These are phyloP conservation scores for Indri indri DNA, from an alignment of 2,113 vertebrate species.

Conservation along the genomic window DNA sequence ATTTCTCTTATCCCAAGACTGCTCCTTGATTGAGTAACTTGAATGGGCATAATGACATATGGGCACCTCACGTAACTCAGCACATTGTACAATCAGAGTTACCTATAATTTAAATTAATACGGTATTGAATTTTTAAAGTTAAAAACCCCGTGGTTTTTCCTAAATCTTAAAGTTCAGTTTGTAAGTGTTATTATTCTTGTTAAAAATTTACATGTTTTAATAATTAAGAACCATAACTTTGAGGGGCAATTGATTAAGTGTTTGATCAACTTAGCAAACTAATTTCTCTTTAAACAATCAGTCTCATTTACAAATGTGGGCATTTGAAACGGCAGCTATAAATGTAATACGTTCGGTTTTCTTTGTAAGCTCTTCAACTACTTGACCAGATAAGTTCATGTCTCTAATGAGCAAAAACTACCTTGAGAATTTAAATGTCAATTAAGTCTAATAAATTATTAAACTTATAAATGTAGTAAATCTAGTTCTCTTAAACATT, in stretches of 20 bases:
- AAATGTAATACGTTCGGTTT: slow-evolving; percentile 39
- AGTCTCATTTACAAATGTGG: slow-evolving; percentile 9
- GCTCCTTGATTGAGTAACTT: not conserved
- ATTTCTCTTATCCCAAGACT: slow-evolving; percentile 23
- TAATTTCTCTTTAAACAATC: slow-evolving; percentile 37
- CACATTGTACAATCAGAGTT: not conserved
- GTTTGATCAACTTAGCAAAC: not conserved
- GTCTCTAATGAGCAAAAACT: slow-evolving; percentile 59
- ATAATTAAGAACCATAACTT: slow-evolving; percentile 6
- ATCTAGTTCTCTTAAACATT: slow-evolving; percentile 43
- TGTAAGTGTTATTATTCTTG: not conserved
- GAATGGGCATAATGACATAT: not conserved
- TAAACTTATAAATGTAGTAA: slow-evolving; percentile 57
- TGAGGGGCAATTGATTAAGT: not conserved
- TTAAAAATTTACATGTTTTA: slow-evolving; percentile 22
- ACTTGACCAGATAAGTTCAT: slow-evolving; percentile 54
- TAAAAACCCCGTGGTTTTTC: not conserved
- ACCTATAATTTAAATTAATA: slow-evolving; percentile 14
- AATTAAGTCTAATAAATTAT: slow-evolving; percentile 43
- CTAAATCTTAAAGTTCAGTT: slow-evolving; percentile 4
- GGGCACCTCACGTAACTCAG: not conserved
- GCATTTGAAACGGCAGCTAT: slow-evolving; percentile 22
- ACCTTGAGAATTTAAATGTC: slow-evolving; percentile 58
- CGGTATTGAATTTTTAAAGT: not conserved
- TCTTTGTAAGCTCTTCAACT: slow-evolving; percentile 41